Evolutionary conservation across 2,888 invertebrate genomes (phyloP), one percentile per base, ranked within the genome.

Genomic region (Papilio protenor): DNA sequence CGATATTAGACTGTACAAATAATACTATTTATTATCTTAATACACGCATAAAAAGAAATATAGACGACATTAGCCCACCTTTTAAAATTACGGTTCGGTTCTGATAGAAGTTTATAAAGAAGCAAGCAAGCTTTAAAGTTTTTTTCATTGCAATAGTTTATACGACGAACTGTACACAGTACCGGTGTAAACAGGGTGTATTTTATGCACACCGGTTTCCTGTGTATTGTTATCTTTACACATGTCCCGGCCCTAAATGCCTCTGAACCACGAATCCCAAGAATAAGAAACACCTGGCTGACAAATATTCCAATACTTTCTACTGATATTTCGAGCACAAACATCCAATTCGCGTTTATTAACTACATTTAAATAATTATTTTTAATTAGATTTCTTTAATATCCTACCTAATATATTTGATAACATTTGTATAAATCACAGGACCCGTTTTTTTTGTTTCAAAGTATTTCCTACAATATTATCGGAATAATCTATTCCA

Each of bases 401-500:
- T 59, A 59, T 59, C 14, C 12, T 27, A 59, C 2, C 12, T 23
- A 55, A 55, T 55, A 55, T n/a, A 55, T 6, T 18, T 64, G 18
- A 8, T n/a, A 33, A 40, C 40, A n/a, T 64, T 64, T 64, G 18
- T 64, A 61, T 23, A 23, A 23, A 59, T 49, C 16, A 61, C 14
- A 4, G 27, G 61, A 5, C 23, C 61, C 27, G 14, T 61, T 33
- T 27, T 64, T 64, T 66, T 66, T 40, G 11, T 33, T 66, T 11
- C 5, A 40, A 40, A 66, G 40, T 66, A 10, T 66, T 66, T 66
- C 71, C 61, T 71, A 70, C 70, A 40, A 45, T 72, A 57, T 75
- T 70, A 78, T 78, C 75, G 16, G 66, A 72, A 72, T 73, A 72
- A 66, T 72, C 75, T 72, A 75, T 64, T 55, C 64, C 5, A 72